A percentile compares a stretch with the other conserved stretches of the same genome.
These are phyloP conservation scores for Calliopsis andreniformis DNA, from an alignment of 1,140 invertebrate species.

Conservation along the genomic window DNA sequence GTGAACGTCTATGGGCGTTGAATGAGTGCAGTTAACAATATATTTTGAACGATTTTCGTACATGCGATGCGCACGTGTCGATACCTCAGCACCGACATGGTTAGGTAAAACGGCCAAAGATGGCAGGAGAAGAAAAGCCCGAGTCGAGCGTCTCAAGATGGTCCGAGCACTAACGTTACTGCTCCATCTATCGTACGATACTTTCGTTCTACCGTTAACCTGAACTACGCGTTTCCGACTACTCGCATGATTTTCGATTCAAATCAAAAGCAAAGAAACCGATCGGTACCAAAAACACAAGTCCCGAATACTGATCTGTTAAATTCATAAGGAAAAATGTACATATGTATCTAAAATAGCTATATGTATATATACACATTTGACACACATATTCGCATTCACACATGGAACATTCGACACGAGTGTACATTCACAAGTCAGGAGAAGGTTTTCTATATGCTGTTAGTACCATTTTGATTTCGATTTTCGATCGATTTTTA, in stretches of 20 bases:
- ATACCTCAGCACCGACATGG: background rate
- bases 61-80: too few species aligned
- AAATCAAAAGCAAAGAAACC: constrained; percentile 50
- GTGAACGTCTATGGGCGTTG: too few species aligned
- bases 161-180: constrained; percentile 7
- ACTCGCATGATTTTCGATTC: constrained; percentile 3
- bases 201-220: constrained; percentile 16
- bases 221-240: background rate
- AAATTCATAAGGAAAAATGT: constrained; percentile 49
- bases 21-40: too few species aligned
- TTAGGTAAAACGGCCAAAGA: background rate
- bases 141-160: background rate
- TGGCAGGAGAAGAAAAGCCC: background rate
- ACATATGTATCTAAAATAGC: constrained; percentile 60
- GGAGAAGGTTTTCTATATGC: constrained; percentile 48
- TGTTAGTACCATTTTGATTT: constrained; percentile 23
- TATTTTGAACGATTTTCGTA: too few species aligned
- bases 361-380: constrained; percentile 34
- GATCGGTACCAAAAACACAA: constrained; percentile 38
- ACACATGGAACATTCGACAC: too few species aligned
- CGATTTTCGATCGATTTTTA: too few species aligned
- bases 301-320: constrained; percentile 45
- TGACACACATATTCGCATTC: constrained; percentile 11
- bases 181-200: constrained; percentile 23
- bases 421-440: too few species aligned